Base-by-base conservation (phyloP, 2,797 vertebrate genomes). In the Smutsia temminckii region DNA sequence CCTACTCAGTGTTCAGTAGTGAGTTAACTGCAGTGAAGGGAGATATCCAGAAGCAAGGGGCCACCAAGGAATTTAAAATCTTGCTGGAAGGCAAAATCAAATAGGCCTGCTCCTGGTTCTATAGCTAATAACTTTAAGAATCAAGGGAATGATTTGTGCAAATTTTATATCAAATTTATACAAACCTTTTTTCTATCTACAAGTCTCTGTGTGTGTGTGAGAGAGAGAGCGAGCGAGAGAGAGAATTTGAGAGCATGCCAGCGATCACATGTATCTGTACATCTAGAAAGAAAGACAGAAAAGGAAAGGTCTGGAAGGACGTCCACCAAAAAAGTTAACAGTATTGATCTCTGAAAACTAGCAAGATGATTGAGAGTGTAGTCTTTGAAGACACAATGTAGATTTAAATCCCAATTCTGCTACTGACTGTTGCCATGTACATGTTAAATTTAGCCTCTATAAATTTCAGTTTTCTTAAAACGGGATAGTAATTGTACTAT, bases 161-260 rank as follows among this genome's bases (percentile, higher is more conserved):
- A 69, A 74, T 64, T 96, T 92, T 90, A 85, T 42, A 66, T 61
- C 85, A 89, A 64, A 68, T 29, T 12, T 40, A 78, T 84, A 66
- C 46, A 96, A 89, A 77, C 20, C 5, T 21, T 37, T 87, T 85
- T 88, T 85, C 46, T 81, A 3, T 77, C 40, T 85, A 40, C n/a
- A 37, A 27, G 11, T n/a, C 37, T 18, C 4, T 18, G n/a, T 63
- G 53, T 37, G 37, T 85, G 23, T 78, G 29, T 51, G 37, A 18
- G 46, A 5, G 59, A 32, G 32, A 32, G 63, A n/a, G 12, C n/a
- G 42, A 13, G 16, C 59, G 29, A 20, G 27, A 42, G n/a, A 40
- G 34, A 55, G 51, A 4, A 46, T 46, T 46, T 46, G 72, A 42
- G 23, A 55, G 46, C 49, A 34, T 46, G 46, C 46, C 46, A 12